Evolutionary conservation across 2,113 vertebrate genomes (phyloP).

Genomic region (Dolichotis patagonum): DNA sequence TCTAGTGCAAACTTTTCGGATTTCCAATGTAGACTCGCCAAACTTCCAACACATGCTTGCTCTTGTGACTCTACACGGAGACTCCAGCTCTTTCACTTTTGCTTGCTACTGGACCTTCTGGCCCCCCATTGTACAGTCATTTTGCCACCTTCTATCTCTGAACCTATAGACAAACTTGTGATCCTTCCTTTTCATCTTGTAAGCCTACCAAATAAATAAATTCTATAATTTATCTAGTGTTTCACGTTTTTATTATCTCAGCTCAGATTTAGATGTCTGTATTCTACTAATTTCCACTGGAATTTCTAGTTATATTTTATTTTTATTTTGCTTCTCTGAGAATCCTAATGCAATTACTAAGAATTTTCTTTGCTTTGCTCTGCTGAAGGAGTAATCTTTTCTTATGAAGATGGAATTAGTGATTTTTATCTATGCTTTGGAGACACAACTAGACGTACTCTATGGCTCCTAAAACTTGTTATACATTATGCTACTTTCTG

Average conservation of each 20-base stretch:
- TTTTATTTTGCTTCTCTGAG: not conserved
- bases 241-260: no score
- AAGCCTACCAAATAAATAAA: not conserved
- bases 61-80: not conserved
- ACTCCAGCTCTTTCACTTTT: not conserved
- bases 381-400: not conserved
- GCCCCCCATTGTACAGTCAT: not conserved
- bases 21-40: not conserved
- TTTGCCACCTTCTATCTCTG: not conserved
- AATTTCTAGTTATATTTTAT: not conserved
- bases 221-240: not conserved
- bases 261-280: no score
- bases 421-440: not conserved
- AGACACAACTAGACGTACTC: not conserved
- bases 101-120: not conserved
- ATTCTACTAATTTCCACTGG: no score
- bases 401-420: not conserved
- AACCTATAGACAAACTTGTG: not conserved
- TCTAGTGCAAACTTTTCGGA: not conserved
- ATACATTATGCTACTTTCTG: not conserved
- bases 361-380: not conserved
- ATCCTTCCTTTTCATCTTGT: not conserved
- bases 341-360: not conserved
- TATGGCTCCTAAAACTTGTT: not conserved
- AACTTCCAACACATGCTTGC: not conserved